Evolutionary conservation across 1,140 invertebrate genomes (phyloP), one percentile per base, ranked within the genome.

Genomic region (Pomacea maculata): DNA sequence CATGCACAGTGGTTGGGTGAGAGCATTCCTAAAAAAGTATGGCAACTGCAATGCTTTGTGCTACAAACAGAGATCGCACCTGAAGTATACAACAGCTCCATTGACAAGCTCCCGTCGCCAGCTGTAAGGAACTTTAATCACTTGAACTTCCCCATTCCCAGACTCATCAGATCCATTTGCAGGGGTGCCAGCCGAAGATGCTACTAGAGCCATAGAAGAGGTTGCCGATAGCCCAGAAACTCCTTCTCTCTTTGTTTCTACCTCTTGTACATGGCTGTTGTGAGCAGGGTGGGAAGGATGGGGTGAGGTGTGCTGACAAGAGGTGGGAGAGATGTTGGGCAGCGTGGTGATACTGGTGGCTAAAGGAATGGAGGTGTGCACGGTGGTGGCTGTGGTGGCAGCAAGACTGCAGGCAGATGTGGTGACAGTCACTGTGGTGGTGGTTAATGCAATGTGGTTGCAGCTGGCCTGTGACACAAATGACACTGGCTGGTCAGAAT

Each of bases 71-170:
- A 45, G 34, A 45, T 45, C 34, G 6, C 6, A 94, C 93, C 93
- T 94, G 85, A 93, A 92, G 89, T 94, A 94, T 68, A 93, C 89
- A 80, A 94, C 89, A 79, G 88, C 88, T 83, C 92, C 92, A 88
- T 93, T 92, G 83, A 91, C 91, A 73, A 92, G 85, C 54, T 93
- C 85, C 81, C 93, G 89, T 84, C 92, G 92, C 93, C 93, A 94
- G 57, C 93, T 93, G 87, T 91, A 92, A 65, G 93, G 93, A 76
- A 93, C 92, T 74, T 89, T 89, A 76, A 87, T 83, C 77, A 54
- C 57, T 19, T 65, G 71, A 73, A 64, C 74, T 71, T 17, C 34
- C 7, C 19, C 67, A 71, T 19, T 75, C 45, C 57, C 25, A 72
- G 14, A 34, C 78, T 76, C 77, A 45, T 63, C 71, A 63, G 52